Base-by-base conservation (phyloP, 2,888 invertebrate species). In the Chrysopilus asiliformis region DNA sequence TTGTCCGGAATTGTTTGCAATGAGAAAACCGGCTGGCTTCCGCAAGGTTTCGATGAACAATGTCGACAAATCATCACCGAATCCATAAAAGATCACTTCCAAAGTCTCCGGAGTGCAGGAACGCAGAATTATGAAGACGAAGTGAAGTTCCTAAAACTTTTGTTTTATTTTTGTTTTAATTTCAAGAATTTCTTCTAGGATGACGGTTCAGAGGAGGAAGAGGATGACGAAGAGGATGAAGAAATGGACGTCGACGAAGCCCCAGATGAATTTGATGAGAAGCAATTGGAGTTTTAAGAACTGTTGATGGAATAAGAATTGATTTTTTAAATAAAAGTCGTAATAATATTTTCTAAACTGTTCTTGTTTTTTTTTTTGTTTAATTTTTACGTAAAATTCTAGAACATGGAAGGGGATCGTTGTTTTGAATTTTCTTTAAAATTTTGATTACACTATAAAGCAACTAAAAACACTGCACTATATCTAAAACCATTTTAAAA, bases 11-110 rank as follows among this genome's bases (percentile, higher is more conserved):
- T 70, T 39, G 66, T 69, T 25, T 85, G 79, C 52, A 76, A 85
- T 52, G 71, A 72, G 48, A 75, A 75, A 56, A 72, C 75, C 39
- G 87, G 87, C 14, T 89, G 86, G 86, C 61, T 86, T 39, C 79
- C 84, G 0, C 63, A 67, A 6, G 74, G 75, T 40, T 75, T 81
- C 26, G 74, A 76, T 44, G 73, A 75, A 34, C 68, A 72, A 36
- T 79, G 81, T 41, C 69, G 86, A 30, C 79, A 82, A 58, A 76
- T 81, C 45, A 71, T 84, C 35, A 79, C 75, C 49, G 68, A 67
- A 46, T 72, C 72, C 47, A 72, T 79, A 25, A 71, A 72, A 36
- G 66, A 70, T 3, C 59, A 68, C 15, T 41, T 60, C 26, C 6
- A 58, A 50, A 36, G 50, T 26, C 4, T 26, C 6, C 7, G 26